Conservation (phyloP, 2,888 invertebrate species). For the Agrypnus murinus region DNA sequence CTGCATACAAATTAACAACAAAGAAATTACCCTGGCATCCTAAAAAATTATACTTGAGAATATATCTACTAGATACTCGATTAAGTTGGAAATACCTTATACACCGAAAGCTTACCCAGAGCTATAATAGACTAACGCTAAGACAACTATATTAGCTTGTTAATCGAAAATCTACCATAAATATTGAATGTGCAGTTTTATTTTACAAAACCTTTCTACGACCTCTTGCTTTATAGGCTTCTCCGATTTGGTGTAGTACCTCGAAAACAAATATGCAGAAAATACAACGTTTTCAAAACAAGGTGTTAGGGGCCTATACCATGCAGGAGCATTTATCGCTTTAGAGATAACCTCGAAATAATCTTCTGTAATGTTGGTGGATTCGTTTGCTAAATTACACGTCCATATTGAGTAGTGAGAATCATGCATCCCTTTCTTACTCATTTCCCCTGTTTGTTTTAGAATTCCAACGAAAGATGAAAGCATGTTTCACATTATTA, state of each 20-base stretch:
- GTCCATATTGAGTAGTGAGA: too few species aligned
- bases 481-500: too few species aligned
- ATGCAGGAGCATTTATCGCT: too few species aligned
- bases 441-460: too few species aligned
- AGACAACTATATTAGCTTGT: constrained; percentile 15
- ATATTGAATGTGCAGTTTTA: constrained; percentile 19
- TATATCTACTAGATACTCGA: constrained; percentile 12
- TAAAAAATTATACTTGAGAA: not conserved
- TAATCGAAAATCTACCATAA: constrained; percentile 12
- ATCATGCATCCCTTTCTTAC: too few species aligned
- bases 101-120: constrained; percentile 41
- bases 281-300: too few species aligned
- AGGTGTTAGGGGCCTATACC: too few species aligned
- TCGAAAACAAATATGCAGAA: constrained; percentile 28
- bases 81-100: constrained; percentile 27
- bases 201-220: constrained; percentile 22
- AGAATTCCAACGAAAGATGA: too few species aligned
- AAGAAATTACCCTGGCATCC: constrained; percentile 21
- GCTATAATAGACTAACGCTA: constrained; percentile 35
- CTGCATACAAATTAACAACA: too few species aligned
- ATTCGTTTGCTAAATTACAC: too few species aligned
- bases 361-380: too few species aligned
- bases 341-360: too few species aligned
- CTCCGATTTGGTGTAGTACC: constrained; percentile 25
- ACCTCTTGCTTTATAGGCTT: constrained; percentile 23